Evolutionary conservation across 2,888 invertebrate species (phyloP).

Genomic region (Drosophila nigritarsus): DNA sequence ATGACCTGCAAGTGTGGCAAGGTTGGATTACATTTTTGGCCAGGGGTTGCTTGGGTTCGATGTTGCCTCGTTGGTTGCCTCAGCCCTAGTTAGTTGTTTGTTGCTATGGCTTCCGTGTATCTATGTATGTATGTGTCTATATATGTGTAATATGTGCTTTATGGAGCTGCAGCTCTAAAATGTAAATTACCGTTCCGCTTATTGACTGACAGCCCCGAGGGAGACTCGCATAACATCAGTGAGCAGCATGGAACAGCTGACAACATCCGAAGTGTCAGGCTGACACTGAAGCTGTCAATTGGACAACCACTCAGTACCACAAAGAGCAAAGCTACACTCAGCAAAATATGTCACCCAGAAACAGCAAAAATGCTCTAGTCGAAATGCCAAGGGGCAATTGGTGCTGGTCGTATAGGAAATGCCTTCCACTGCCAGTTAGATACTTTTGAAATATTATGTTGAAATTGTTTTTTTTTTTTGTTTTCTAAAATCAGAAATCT

Average conservation of each 20-base stretch:
- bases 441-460: not conserved
- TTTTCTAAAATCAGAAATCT: no score
- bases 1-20: constrained; percentile 71
- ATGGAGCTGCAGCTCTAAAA: constrained; percentile 43
- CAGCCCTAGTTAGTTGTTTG: constrained; percentile 15
- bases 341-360: not conserved
- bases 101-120: constrained; percentile 52
- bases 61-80: constrained; percentile 7
- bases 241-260: not conserved
- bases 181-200: constrained; percentile 61
- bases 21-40: constrained; percentile 50
- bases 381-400: not conserved
- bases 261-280: constrained; percentile 22
- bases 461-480: not conserved
- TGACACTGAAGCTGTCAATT: constrained; percentile 56
- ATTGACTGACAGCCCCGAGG: constrained; percentile 53
- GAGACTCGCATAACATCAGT: not conserved
- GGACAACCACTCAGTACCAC: constrained; percentile 25
- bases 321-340: constrained; percentile 1
- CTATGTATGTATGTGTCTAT: constrained; percentile 3
- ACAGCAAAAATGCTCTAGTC: not conserved
- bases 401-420: not conserved
- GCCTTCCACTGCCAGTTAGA: not conserved
- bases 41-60: constrained; percentile 2
- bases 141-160: constrained; percentile 5